Percentiles rank a stretch among this genome's conserved stretches.
Evolutionary conservation across 2,113 vertebrate genomes (phyloP).

Genomic region (Egretta garzetta): DNA sequence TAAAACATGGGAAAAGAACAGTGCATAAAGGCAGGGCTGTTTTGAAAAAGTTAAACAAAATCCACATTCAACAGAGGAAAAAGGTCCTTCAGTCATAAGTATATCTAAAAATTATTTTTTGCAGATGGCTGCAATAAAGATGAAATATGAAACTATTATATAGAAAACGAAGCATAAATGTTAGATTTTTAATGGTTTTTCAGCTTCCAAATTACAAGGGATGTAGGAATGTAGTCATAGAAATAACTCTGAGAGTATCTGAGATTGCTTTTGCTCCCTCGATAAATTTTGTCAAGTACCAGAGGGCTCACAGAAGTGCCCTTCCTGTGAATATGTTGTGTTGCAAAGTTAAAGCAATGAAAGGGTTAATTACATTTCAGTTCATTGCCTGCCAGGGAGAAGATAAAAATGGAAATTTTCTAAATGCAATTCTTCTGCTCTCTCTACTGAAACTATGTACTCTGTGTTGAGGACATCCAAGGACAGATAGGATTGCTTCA

Average conservation of each 20-base stretch:
- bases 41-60: not conserved
- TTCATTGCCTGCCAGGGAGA: slow-evolving; percentile 13
- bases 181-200: not conserved
- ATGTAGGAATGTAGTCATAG: not conserved
- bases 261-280: not conserved
- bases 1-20: not conserved
- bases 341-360: not conserved
- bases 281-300: not conserved
- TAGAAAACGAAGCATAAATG: not conserved
- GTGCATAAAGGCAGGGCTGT: not conserved
- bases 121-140: not conserved
- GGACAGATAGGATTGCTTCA: slow-evolving; percentile 56
- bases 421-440: slow-evolving; percentile 25
- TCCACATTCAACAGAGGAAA: not conserved
- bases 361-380: slow-evolving; percentile 30
- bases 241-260: not conserved
- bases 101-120: not conserved
- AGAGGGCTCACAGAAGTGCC: not conserved
- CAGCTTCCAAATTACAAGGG: not conserved
- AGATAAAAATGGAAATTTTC: slow-evolving; percentile 62
- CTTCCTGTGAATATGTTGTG: not conserved
- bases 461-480: slow-evolving; percentile 60
- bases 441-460: not conserved
- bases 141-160: not conserved
- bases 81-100: not conserved